A percentile compares a stretch with the other conserved stretches of the same genome.
Evolutionary conservation across 1,140 invertebrate species (phyloP).

Genomic region (Pissodes strobi): DNA sequence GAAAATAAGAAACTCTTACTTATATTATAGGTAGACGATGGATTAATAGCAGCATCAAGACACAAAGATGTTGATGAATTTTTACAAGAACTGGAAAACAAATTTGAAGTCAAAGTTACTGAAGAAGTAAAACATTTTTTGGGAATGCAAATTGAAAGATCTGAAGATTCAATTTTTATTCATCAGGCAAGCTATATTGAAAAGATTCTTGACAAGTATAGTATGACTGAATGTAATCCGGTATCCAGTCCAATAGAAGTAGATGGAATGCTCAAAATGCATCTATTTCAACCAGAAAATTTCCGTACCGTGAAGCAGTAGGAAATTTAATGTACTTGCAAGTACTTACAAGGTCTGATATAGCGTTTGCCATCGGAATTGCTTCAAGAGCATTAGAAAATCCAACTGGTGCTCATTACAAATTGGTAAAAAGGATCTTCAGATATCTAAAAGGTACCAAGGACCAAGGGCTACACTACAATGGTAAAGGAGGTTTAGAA

Average conservation of each 20-base stretch:
- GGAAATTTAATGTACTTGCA: too few relatives aligned
- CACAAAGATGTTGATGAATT: constrained; percentile 41
- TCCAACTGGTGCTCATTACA: constrained; percentile 46
- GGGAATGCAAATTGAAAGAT: constrained; percentile 1
- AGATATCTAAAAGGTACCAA: too few relatives aligned
- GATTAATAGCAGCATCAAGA: constrained; percentile 45
- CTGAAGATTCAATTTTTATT: not conserved
- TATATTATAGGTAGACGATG: constrained; percentile 42
- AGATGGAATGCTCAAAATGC: too few relatives aligned
- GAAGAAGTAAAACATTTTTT: not conserved
- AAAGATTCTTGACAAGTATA: not conserved
- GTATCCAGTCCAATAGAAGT: constrained; percentile 52
- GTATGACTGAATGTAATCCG: constrained; percentile 10
- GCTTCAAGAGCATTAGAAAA: too few relatives aligned
- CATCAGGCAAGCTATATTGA: constrained; percentile 13
- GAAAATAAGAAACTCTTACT: constrained; percentile 19
- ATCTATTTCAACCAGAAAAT: too few relatives aligned
- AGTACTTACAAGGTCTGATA: constrained; percentile 54
- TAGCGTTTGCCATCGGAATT: too few relatives aligned
- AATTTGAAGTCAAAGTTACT: constrained; percentile 8
- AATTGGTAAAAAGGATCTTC: constrained; percentile 41
- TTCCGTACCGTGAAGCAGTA: too few relatives aligned
- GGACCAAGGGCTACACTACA: constrained; percentile 3
- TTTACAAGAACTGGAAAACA: constrained; percentile 25
- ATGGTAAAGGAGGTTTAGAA: not conserved